Conservation (phyloP, 1,140 invertebrate genomes). For the Diachasmimorpha longicaudata region DNA sequence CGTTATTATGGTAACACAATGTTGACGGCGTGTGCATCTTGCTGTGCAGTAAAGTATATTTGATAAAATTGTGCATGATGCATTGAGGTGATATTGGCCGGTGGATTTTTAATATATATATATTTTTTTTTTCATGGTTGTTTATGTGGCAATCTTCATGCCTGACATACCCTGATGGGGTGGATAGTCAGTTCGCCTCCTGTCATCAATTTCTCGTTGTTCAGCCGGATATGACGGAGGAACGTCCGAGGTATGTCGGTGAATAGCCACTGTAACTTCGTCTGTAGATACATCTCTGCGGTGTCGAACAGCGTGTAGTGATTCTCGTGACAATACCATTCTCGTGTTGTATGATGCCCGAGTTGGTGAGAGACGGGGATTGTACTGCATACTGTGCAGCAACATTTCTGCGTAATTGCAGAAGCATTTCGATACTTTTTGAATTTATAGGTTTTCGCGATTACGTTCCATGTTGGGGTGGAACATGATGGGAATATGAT, state of each 20-base stretch:
- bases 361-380: neutral
- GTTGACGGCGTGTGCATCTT: neutral
- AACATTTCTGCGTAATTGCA: neutral
- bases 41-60: neutral
- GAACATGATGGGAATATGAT: too few relatives aligned
- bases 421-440: neutral
- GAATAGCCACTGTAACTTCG: neutral
- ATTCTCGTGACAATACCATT: neutral
- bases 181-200: neutral
- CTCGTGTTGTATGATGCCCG: neutral
- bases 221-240: neutral
- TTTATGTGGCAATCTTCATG: neutral
- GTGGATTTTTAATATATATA: neutral
- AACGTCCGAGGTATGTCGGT: neutral
- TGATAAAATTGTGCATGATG: neutral
- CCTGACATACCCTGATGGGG: neutral
- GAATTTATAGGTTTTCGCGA: neutral
- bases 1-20: neutral
- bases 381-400: neutral
- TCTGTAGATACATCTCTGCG: neutral
- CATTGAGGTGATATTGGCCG: neutral
- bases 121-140: neutral
- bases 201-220: neutral
- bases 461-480: too few relatives aligned
- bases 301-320: neutral